A percentile compares a stretch with the other conserved stretches of the same genome.
phyloP scores from a whole-genome alignment of 2,888 invertebrate genomes.

The Ophion ventricosus region DNA sequence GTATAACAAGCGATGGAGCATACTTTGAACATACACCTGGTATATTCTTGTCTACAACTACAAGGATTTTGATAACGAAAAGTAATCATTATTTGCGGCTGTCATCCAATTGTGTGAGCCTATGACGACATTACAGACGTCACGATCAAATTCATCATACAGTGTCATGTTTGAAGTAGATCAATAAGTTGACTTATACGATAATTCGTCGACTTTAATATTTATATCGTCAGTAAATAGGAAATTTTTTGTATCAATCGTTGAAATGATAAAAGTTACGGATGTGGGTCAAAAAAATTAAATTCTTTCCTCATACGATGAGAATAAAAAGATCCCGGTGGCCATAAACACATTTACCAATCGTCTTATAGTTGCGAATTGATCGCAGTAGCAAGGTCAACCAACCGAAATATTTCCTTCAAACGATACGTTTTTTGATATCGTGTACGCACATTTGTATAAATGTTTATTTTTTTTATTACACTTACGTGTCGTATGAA shows the following conservation, averaged over 20 bases:
- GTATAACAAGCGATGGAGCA: too few relatives aligned
- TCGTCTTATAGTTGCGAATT: too few relatives aligned
- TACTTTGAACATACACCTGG: too few relatives aligned
- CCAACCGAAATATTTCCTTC: too few relatives aligned
- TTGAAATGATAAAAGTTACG: neutral
- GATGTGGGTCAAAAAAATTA: neutral
- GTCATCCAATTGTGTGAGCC: neutral
- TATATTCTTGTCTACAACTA: neutral
- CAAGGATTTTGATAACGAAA: neutral
- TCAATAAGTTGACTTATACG: neutral
- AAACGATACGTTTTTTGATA: too few relatives aligned
- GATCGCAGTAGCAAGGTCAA: too few relatives aligned
- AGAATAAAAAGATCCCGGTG: too few relatives aligned
- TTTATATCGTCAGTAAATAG: neutral
- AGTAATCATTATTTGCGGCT: neutral
- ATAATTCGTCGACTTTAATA: neutral
- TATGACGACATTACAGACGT: neutral
- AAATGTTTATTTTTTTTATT: neutral
- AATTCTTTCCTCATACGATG: neutral
- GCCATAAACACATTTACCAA: too few relatives aligned
- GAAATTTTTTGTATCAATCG: neutral
- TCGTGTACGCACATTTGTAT: neutral
- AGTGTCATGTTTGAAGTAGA: neutral
- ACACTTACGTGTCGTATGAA: neutral
- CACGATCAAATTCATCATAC: neutral